Evolutionary conservation across 2,888 invertebrate genomes (phyloP).

Genomic region (Tineola bisselliella): DNA sequence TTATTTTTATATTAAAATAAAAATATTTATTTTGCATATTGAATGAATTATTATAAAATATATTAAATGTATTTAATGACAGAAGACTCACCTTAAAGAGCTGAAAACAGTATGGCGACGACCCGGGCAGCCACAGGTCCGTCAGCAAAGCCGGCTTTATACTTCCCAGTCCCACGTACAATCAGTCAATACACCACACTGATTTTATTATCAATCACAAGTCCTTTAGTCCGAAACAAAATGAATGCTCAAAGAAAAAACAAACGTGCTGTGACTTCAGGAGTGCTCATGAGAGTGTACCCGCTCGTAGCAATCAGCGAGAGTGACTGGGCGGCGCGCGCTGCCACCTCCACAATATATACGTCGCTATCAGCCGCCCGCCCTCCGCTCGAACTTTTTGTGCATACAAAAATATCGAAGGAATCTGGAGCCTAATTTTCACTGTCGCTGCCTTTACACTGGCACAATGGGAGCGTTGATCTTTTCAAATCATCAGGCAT

Average conservation of each 20-base stretch:
- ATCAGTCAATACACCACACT: constrained; percentile 7
- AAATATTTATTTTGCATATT: not conserved
- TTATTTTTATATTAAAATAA: too few species aligned
- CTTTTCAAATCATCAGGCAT: constrained; percentile 38
- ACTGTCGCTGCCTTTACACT: constrained; percentile 52
- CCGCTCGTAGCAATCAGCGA: not conserved
- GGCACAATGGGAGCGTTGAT: constrained; percentile 65
- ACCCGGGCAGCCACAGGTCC: not conserved
- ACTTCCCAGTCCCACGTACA: not conserved
- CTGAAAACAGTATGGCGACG: not conserved
- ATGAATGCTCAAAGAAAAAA: not conserved
- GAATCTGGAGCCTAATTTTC: constrained; percentile 61
- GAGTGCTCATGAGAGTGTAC: not conserved
- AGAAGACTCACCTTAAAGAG: not conserved
- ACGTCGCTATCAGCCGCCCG: constrained; percentile 41
- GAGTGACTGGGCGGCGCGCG: constrained; percentile 54
- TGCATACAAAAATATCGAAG: constrained; percentile 59
- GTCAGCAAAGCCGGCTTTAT: not conserved
- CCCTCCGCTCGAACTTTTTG: constrained; percentile 38
- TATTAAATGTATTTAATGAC: not conserved
- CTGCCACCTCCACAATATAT: constrained; percentile 45
- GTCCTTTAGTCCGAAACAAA: not conserved
- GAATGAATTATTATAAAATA: not conserved
- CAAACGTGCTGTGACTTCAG: not conserved
- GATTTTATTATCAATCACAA: not conserved